A percentile compares a stretch with the other conserved stretches of the same genome.
These are phyloP conservation scores for Tineola bisselliella DNA, from an alignment of 2,888 invertebrate species.

Conservation along the genomic window DNA sequence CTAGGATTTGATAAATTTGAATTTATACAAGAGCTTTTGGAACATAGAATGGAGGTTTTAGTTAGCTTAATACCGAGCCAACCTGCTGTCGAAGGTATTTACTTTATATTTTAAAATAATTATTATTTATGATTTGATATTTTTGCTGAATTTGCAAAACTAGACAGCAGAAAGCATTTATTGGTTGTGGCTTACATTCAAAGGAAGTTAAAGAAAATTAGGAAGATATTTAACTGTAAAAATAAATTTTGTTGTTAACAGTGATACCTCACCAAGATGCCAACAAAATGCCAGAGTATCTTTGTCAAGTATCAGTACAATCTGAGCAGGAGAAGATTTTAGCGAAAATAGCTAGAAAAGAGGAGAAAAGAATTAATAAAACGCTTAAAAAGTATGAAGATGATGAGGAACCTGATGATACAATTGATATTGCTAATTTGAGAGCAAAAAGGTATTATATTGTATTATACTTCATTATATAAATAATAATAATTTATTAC, in stretches of 20 bases:
- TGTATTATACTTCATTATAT: too few species aligned
- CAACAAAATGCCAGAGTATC: constrained; percentile 72
- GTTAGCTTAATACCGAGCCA: constrained; percentile 41
- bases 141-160: too few species aligned
- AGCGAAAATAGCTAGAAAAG: constrained; percentile 80
- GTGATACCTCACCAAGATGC: constrained; percentile 22
- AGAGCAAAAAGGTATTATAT: constrained; percentile 64
- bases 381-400: constrained; percentile 45
- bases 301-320: constrained; percentile 84
- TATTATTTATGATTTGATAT: not conserved
- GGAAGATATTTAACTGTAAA: not conserved
- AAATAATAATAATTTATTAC: too few species aligned
- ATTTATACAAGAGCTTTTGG: constrained; percentile 73
- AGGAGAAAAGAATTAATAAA: constrained; percentile 78
- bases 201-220: too few species aligned
- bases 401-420: constrained; percentile 56
- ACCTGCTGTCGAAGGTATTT: constrained; percentile 27
- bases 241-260: not conserved
- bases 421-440: constrained; percentile 62
- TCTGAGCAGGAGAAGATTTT: constrained; percentile 84
- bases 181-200: too few species aligned
- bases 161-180: too few species aligned
- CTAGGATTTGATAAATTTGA: constrained; percentile 88
- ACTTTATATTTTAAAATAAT: not conserved
- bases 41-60: constrained; percentile 69